These are phyloP conservation scores for Chelmon rostratus DNA, from an alignment of 2,797 vertebrate genomes.

Conservation along the genomic window DNA sequence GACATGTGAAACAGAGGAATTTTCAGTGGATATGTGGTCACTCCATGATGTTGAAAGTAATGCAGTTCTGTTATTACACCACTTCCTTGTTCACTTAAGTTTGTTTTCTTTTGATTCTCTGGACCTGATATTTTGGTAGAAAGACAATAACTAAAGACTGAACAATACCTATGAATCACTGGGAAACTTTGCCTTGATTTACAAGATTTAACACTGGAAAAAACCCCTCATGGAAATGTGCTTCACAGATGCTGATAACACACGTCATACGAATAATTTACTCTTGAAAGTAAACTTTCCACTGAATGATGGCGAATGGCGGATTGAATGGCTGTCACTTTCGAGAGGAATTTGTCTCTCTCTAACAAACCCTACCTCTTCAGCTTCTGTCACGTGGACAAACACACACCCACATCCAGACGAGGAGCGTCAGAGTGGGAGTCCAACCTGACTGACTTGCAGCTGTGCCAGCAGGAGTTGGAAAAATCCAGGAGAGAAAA, in stretches of 20 bases:
- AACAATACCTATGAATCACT: constrained; percentile 58
- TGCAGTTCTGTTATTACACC: constrained; percentile 20
- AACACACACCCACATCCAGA: constrained; percentile 62
- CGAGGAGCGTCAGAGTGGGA: constrained; percentile 56
- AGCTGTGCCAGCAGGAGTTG: constrained; percentile 77
- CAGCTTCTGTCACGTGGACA: constrained; percentile 46
- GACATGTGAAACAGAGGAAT: neutral
- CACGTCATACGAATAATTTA: neutral
- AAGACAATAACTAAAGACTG: constrained; percentile 38
- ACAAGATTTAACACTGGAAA: constrained; percentile 10
- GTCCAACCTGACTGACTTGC: constrained; percentile 55
- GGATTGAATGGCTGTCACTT: constrained; percentile 16
- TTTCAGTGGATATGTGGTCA: constrained; percentile 32
- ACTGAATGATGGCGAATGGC: neutral
- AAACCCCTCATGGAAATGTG: constrained; percentile 21
- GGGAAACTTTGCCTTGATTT: constrained; percentile 7
- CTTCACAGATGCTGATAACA: neutral
- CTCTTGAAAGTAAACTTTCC: constrained; percentile 19
- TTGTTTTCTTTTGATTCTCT: constrained; percentile 58
- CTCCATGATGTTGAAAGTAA: constrained; percentile 8
- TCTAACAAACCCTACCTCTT: constrained; percentile 22
- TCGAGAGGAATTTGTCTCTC: constrained; percentile 28
- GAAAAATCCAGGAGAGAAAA: constrained; percentile 47
- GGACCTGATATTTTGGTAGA: constrained; percentile 6
- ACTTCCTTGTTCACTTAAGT: constrained; percentile 63